Conservation (phyloP, 1,140 invertebrate genomes). For the Panulirus ornatus region DNA sequence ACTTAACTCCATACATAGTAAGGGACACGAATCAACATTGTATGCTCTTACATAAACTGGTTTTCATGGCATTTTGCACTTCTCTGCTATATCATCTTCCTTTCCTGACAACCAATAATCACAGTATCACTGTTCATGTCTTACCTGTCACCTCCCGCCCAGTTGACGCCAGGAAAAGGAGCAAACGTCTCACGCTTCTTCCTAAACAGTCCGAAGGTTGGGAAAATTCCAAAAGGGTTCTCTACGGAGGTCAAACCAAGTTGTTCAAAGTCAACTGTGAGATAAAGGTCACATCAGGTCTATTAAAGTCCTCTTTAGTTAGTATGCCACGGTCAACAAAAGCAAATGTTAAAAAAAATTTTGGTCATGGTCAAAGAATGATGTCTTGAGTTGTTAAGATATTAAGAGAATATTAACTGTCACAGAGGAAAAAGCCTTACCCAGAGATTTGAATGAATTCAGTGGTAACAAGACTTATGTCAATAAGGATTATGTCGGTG, state of each 20-base stretch:
- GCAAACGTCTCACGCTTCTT: constrained; percentile 36
- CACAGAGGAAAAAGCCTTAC: no score
- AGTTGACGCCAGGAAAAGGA: constrained; percentile 51
- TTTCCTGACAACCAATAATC: no score
- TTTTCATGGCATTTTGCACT: no score
- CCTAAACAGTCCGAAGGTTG: constrained; percentile 76
- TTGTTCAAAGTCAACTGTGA: constrained; percentile 88
- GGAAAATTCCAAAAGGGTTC: constrained; percentile 89
- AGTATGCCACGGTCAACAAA: background rate
- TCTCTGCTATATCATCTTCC: no score
- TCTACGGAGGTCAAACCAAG: constrained; percentile 90
- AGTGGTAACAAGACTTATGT: no score
- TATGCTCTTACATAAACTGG: no score
- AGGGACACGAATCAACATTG: no score
- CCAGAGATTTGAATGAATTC: no score
- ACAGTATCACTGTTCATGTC: no score
- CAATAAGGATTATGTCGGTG: no score
- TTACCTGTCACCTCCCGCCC: constrained; percentile 56
- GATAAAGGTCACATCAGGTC: constrained; percentile 51
- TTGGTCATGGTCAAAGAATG: constrained; percentile 3
- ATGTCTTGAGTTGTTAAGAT: background rate
- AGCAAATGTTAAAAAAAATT: background rate
- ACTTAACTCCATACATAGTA: no score
- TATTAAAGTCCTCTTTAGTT: background rate
- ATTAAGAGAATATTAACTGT: no score